Evolutionary conservation across 35 echinoderm and acorn worm genomes (phyloP).

Genomic region (Apostichopus parvimensis): DNA sequence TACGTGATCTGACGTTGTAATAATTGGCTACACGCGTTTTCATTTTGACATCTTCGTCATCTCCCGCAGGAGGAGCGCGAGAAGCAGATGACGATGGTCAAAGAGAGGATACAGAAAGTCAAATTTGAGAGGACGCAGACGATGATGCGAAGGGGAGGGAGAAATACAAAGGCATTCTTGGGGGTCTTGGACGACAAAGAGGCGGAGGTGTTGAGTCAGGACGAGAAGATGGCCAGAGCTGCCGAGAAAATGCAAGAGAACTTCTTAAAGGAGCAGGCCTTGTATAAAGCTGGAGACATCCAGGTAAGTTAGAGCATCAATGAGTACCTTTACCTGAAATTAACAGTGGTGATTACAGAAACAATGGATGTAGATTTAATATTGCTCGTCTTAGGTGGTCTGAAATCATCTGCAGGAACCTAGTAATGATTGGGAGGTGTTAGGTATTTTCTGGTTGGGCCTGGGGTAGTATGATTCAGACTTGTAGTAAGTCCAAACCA

Average conservation of each 20-base stretch:
- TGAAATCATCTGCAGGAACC: too few species aligned
- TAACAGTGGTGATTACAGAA: too few species aligned
- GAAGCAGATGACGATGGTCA: constrained; percentile 82
- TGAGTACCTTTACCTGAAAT: too few species aligned
- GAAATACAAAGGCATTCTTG: constrained; percentile 65
- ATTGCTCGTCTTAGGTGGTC: too few species aligned
- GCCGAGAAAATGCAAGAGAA: constrained; percentile 76
- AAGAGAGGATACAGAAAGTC: constrained; percentile 71
- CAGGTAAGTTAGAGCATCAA: constrained; percentile 56
- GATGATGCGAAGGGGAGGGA: constrained; percentile 59
- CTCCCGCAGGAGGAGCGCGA: constrained; percentile 77
- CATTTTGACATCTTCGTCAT: neutral
- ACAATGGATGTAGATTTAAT: too few species aligned
- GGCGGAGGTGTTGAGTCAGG: constrained; percentile 33
- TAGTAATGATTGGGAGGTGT: too few species aligned
- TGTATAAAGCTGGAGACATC: constrained; percentile 68
- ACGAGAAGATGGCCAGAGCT: constrained; percentile 73
- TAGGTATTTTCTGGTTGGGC: too few species aligned
- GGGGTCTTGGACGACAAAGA: constrained; percentile 49
- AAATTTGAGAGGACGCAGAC: constrained; percentile 90
- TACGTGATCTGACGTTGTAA: too few species aligned
- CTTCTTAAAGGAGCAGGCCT: constrained; percentile 63
- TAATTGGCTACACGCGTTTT: neutral
- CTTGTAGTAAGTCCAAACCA: too few species aligned
- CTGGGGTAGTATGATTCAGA: too few species aligned